These are phyloP conservation scores for Chloromyia formosa DNA, from an alignment of 2,888 invertebrate genomes.

Conservation along the genomic window DNA sequence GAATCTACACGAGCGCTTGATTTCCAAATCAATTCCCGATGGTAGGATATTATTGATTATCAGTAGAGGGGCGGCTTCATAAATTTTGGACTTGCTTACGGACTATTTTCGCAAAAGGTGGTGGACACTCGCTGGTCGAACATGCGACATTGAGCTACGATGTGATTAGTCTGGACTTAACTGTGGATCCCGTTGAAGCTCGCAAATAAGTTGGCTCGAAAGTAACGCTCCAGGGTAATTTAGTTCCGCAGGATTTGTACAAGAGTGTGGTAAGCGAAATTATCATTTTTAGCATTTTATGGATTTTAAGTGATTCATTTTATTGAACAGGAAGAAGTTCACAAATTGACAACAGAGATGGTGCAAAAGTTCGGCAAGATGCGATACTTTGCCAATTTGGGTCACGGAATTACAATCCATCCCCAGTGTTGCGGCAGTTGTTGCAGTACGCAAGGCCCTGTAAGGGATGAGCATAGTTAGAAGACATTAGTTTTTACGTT, in stretches of 20 bases:
- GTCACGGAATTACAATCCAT: constrained; percentile 94
- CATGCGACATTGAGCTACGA: constrained; percentile 83
- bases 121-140: constrained; percentile 83
- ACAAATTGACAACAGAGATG: constrained; percentile 78
- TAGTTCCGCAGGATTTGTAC: constrained; percentile 94
- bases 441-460: constrained; percentile 79
- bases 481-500: too few relatives aligned
- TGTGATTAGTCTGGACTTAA: constrained; percentile 95
- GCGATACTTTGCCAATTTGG: constrained; percentile 94
- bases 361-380: constrained; percentile 82
- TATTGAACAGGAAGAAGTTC: constrained; percentile 72
- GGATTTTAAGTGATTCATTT: constrained; percentile 49
- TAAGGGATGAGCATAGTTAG: background rate
- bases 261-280: constrained; percentile 75
- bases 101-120: constrained; percentile 94
- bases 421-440: constrained; percentile 81
- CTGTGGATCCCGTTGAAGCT: constrained; percentile 83
- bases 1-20: constrained; percentile 73
- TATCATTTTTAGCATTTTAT: too few relatives aligned
- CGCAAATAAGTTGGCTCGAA: constrained; percentile 77
- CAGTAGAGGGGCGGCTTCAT: too few relatives aligned
- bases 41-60: too few relatives aligned
- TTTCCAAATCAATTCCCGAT: constrained; percentile 71
- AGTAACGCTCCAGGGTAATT: constrained; percentile 91
- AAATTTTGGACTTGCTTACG: constrained; percentile 60